Conservation (phyloP, 2,113 vertebrate genomes). For the Petaurus breviceps region DNA sequence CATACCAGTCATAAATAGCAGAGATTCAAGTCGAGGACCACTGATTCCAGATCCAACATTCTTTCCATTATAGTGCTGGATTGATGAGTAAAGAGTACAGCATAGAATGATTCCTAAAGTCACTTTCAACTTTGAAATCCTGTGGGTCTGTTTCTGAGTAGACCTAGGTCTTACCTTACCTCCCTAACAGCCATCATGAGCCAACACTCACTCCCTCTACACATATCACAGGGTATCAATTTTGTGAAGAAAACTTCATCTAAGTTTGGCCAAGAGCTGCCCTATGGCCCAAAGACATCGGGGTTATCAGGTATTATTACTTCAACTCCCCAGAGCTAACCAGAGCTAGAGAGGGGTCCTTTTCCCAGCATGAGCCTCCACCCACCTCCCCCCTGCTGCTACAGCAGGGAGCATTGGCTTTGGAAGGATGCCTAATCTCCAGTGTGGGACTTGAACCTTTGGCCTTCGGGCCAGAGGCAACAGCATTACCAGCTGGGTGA, state of each 20-base stretch:
- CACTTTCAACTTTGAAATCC: neutral
- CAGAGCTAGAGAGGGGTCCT: neutral
- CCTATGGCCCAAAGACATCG: neutral
- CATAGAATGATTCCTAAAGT: neutral
- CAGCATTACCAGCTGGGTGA: conserved; percentile 55
- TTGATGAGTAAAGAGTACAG: neutral
- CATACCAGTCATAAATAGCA: neutral
- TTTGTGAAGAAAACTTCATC: neutral
- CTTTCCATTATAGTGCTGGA: neutral
- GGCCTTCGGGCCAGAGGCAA: conserved; percentile 56
- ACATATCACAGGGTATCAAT: neutral
- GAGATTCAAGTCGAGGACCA: neutral
- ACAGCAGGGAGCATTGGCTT: neutral
- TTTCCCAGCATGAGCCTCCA: neutral
- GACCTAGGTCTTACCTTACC: neutral
- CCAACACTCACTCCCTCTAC: neutral
- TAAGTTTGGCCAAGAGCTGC: neutral
- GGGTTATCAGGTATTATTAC: too few relatives aligned
- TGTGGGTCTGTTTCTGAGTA: neutral
- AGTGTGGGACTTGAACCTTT: conserved; percentile 73
- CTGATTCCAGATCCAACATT: neutral
- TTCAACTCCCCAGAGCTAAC: neutral
- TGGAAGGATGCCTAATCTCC: conserved; percentile 62
- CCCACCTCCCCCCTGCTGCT: neutral
- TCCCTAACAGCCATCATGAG: neutral